phyloP scores from a whole-genome alignment of 2,888 invertebrate genomes.

The Chaetoderma sp. region DNA sequence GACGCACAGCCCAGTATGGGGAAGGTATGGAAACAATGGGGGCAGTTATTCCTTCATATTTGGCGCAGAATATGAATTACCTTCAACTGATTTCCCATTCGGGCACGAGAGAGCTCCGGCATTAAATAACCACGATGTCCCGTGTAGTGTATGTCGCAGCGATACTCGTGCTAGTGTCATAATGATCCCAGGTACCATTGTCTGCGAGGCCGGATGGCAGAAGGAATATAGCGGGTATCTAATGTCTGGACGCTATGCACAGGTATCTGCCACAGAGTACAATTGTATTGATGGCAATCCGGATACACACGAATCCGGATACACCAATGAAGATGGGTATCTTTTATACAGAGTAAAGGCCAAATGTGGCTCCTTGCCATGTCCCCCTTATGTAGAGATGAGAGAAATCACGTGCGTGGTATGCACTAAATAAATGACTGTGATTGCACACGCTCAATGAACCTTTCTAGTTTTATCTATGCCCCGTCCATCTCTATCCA shows the following conservation, averaged over 20 bases:
- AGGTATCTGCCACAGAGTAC: slow-evolving; percentile 18
- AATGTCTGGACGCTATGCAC: slow-evolving; percentile 16
- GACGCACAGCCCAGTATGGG: too few relatives aligned
- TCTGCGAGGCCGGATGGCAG: slow-evolving; percentile 29
- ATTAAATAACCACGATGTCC: slow-evolving; percentile 34
- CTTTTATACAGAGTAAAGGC: slow-evolving; percentile 25
- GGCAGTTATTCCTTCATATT: too few relatives aligned
- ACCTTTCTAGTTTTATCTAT: too few relatives aligned
- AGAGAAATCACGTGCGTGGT: slow-evolving; percentile 26
- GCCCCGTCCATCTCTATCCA: too few relatives aligned
- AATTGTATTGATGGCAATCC: slow-evolving; percentile 30
- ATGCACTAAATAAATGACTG: slow-evolving; percentile 15
- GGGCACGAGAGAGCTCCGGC: too few relatives aligned
- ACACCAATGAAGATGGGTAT: slow-evolving; percentile 18
- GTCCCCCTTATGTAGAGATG: slow-evolving; percentile 22
- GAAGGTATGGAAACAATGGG: too few relatives aligned
- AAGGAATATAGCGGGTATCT: slow-evolving; percentile 30
- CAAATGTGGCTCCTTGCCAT: slow-evolving; percentile 26
- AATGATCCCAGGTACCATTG: slow-evolving; percentile 30
- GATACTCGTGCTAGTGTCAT: slow-evolving; percentile 12
- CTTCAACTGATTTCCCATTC: too few relatives aligned
- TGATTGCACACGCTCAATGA: too few relatives aligned
- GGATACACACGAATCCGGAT: slow-evolving; percentile 12
- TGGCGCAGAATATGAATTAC: too few relatives aligned
- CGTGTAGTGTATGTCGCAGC: slow-evolving; percentile 32